Base-by-base conservation (phyloP, 2,888 invertebrate genomes). In the Diploptera punctata region DNA sequence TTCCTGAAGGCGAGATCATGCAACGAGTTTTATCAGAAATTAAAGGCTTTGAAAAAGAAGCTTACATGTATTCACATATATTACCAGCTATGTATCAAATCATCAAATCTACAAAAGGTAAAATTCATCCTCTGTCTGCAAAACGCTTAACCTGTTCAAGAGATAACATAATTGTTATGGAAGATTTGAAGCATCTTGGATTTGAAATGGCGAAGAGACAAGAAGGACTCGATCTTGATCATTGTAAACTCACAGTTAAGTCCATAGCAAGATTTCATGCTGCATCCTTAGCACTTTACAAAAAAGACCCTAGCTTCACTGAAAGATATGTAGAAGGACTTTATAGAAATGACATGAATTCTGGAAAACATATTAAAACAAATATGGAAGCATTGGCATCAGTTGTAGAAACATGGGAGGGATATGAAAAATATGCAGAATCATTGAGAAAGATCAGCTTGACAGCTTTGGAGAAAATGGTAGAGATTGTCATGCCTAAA, bases 261-360 rank as follows among this genome's bases (percentile, higher is more conserved):
- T 67, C 65, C 13, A 38, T 75, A n/a, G 75, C 74, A 2, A 67
- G 70, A 13, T 57, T 73, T 10, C 75, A 75, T 57, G 75, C 73
- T 10, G n/a, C n/a, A n/a, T n/a, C n/a, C n/a, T n/a, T n/a, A n/a
- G n/a, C n/a, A n/a, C n/a, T n/a, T n/a, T n/a, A 61, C 19, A 60
- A 60, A 24, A 16, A 26, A 31, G 49, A 73, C 38, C 73, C 75
- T 16, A 4, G 10, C 19, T 10, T 19, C 44, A 13, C 72, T n/a
- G 67, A 71, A n/a, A 10, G 1, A 5, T 73, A 62, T 33, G 31
- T 26, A 33, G 75, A 75, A 60, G 13, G 26, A 3, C 4, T 62
- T 3, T 62, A 5, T 49, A 61, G n/a, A 47, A 29, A n/a, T n/a
- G n/a, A n/a, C n/a, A 62, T 5, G 0, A 31, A 3, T 26, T 47